Conservation (phyloP, 1,140 invertebrate genomes). For the Adoxophyes honmai region DNA sequence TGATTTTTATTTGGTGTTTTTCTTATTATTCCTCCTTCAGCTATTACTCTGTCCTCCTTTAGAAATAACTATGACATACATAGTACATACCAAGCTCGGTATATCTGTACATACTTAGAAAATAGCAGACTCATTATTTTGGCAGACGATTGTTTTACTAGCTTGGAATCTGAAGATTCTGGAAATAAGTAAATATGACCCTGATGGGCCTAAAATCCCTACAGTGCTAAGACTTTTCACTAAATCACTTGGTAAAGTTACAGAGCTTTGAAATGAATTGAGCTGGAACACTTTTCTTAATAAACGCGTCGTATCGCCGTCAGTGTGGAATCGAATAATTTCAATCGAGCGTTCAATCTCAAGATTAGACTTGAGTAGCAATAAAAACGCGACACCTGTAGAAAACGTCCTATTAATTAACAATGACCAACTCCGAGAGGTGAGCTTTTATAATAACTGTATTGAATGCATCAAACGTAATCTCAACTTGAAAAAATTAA, state of each 20-base stretch:
- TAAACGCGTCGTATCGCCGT: constrained; percentile 49
- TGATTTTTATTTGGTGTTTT: constrained; percentile 35
- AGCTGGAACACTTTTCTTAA: constrained; percentile 29
- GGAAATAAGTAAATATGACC: constrained; percentile 42
- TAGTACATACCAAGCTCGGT: constrained; percentile 24
- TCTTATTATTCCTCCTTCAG: constrained; percentile 7
- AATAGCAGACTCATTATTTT: constrained; percentile 38
- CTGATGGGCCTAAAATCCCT: constrained; percentile 44
- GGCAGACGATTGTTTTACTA: constrained; percentile 34
- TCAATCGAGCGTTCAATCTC: constrained; percentile 44
- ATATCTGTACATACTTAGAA: constrained; percentile 37
- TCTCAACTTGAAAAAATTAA: constrained; percentile 34
- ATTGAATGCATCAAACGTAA: constrained; percentile 41
- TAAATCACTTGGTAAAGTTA: constrained; percentile 41
- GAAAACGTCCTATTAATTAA: constrained; percentile 43
- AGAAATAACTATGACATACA: no score
- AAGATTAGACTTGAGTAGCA: constrained; percentile 47
- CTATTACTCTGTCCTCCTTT: neutral
- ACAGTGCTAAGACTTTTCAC: constrained; percentile 38
- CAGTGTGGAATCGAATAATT: constrained; percentile 47
- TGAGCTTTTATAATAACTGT: constrained; percentile 47
- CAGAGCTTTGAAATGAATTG: constrained; percentile 45
- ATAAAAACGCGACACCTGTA: constrained; percentile 40
- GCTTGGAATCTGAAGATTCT: constrained; percentile 34
- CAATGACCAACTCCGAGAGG: constrained; percentile 39